These are phyloP conservation scores for Euwallacea similis DNA, from an alignment of 1,140 invertebrate genomes.

Conservation along the genomic window DNA sequence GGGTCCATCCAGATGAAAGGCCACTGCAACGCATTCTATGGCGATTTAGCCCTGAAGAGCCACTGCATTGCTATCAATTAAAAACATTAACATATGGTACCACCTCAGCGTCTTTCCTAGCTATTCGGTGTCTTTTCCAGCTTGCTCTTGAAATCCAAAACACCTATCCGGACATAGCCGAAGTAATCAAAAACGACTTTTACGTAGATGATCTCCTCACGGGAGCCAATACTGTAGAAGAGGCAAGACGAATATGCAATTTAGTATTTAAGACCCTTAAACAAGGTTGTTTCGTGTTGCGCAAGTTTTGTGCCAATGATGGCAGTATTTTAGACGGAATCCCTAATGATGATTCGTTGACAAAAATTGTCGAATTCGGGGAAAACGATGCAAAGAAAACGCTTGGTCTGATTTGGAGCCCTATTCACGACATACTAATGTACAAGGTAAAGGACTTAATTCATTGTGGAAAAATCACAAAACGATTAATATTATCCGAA, in stretches of 20 bases:
- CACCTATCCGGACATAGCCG: conserved; percentile 29
- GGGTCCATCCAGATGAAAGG: conserved; percentile 44
- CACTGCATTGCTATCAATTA: conserved; percentile 36
- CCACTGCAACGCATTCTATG: conserved; percentile 53
- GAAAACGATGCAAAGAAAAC: conserved; percentile 4
- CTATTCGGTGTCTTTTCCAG: conserved; percentile 41
- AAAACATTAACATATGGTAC: conserved; percentile 45
- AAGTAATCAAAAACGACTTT: conserved; percentile 49
- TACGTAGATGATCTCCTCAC: conserved; percentile 56
- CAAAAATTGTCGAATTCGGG: background rate
- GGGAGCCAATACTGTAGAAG: conserved; percentile 36
- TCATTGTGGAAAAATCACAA: background rate
- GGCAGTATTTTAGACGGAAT: background rate
- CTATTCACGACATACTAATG: background rate
- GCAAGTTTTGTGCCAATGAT: conserved; percentile 21
- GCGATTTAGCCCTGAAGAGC: conserved; percentile 43
- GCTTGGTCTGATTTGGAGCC: conserved; percentile 11
- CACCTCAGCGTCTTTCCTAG: conserved; percentile 44
- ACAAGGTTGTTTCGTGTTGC: conserved; percentile 13
- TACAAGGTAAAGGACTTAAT: background rate
- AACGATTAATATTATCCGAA: conserved; percentile 13
- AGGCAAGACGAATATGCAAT: conserved; percentile 23
- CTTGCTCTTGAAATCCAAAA: conserved; percentile 35
- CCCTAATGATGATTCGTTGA: background rate
- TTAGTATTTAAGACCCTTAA: conserved; percentile 16